Evolutionary conservation across 2,113 vertebrate genomes (phyloP), one percentile per base, ranked within the genome.

Genomic region (Himantopus leucocephalus): DNA sequence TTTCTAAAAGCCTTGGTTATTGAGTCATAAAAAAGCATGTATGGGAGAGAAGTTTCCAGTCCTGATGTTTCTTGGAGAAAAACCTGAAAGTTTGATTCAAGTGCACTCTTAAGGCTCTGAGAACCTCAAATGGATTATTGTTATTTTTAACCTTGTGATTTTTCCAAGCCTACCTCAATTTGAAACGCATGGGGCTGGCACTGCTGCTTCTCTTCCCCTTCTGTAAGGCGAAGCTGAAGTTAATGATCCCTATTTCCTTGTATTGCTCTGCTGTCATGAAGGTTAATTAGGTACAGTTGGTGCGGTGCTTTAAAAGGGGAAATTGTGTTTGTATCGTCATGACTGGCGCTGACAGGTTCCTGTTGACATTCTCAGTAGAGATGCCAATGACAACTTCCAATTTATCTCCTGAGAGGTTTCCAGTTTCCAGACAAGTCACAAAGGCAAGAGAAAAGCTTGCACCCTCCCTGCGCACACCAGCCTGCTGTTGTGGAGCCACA

Each of bases 261-360:
- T 85, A 91, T 89, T 93, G 87, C 92, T 82, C 62, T 32, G 48
- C 80, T 95, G 82, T 82, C 88, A 48, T 35, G 62, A 87, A 96
- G 96, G 96, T 95, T 97, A 97, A 96, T 96, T 92, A 96, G 95
- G 76, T 94, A 86, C 83, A 89, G 55, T 77, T 86, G 83, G 92
- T 47, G 47, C 1, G 6, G 63, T 67, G 72, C 67, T 94, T 94
- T 90, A 68, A 95, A 82, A 1, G 16, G 58, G 39, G 85, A 89
- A 92, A 91, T 58, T 72, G 75, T 94, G 66, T 79, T 67, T 88
- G 20, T 92, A 80, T 67, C 6, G 0, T 78, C 55, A 62, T 53
- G 59, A 88, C 77, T 76, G 64, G 60, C 2, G 4, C 62, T 72
- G 79, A 81, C 82, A 81, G 72, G 77, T 91, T 91, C 88, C 52